Base-by-base conservation (phyloP, 2,888 invertebrate species). In the Plutella xylostella region DNA sequence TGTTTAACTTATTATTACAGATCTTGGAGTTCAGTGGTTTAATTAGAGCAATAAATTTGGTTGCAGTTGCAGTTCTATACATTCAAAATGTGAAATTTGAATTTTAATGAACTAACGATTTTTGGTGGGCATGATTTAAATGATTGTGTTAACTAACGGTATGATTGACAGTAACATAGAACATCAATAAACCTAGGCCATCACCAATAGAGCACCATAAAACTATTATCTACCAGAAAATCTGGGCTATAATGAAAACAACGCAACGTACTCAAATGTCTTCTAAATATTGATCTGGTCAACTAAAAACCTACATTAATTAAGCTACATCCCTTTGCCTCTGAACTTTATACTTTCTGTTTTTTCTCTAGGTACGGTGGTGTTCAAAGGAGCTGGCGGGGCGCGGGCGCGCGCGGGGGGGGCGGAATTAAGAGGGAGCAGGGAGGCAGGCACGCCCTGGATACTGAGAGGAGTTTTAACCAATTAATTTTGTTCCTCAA, bases 401-500 rank as follows among this genome's bases (percentile, higher is more conserved):
- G 67, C 52, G 65, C 55, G 64, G 66, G 63, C 44, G 30, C 40
- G 34, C 31, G 41, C 37, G 37, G 35, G 25, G 46, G 34, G 43
- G 63, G 55, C 62, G 73, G 79, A 73, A 78, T 79, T 74, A 78
- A 77, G 79, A 70, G 77, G 77, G 79, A 66, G 77, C 59, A 58
- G 47, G 65, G 71, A 72, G 66, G 68, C 53, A 61, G 47, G 71
- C 69, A 76, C 76, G 74, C 82, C 82, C 75, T 79, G 83, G 84
- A 84, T 83, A 83, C 84, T 74, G 82, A 84, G 85, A 85, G 85
- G 85, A 85, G 85, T 85, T 85, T 85, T 85, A 85, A 85, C 85
- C 85, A 85, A 85, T 85, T 85, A 85, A 85, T 85, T 85, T 85
- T 85, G 85, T 84, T 85, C 85, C 85, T 84, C 84, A 83, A 83